Percentiles rank a stretch among this genome's conserved stretches.
Evolutionary conservation across 1,140 invertebrate species (phyloP).

Genomic region (Colletes latitarsis): DNA sequence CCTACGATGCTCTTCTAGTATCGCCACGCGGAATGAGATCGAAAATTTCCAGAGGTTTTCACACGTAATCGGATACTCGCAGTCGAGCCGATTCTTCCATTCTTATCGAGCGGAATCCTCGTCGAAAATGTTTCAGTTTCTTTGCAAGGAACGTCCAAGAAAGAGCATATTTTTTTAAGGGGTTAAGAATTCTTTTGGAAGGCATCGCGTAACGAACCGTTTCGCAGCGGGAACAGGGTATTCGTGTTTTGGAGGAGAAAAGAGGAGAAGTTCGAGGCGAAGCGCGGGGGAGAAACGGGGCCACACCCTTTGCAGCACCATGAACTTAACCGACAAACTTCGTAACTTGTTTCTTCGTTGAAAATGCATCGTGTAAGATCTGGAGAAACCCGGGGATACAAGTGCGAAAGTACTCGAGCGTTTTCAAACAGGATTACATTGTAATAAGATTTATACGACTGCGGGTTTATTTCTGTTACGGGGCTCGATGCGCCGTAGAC

Average conservation of each 20-base stretch:
- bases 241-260: neutral
- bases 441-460: constrained; percentile 43
- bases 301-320: neutral
- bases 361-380: constrained; percentile 34
- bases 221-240: neutral
- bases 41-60: too few relatives aligned
- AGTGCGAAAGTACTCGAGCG: constrained; percentile 18
- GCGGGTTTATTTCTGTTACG: neutral
- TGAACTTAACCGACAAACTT: constrained; percentile 36
- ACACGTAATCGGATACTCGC: too few relatives aligned
- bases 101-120: too few relatives aligned
- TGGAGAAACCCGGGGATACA: constrained; percentile 6
- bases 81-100: too few relatives aligned
- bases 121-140: too few relatives aligned
- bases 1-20: too few relatives aligned
- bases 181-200: neutral
- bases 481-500: neutral
- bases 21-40: too few relatives aligned
- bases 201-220: neutral
- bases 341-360: constrained; percentile 33
- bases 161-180: too few relatives aligned
- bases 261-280: neutral
- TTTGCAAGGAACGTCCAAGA: too few relatives aligned
- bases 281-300: constrained; percentile 4
- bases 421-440: constrained; percentile 36